Conservation (phyloP, 2,113 vertebrate genomes). For the Mixornis gularis region DNA sequence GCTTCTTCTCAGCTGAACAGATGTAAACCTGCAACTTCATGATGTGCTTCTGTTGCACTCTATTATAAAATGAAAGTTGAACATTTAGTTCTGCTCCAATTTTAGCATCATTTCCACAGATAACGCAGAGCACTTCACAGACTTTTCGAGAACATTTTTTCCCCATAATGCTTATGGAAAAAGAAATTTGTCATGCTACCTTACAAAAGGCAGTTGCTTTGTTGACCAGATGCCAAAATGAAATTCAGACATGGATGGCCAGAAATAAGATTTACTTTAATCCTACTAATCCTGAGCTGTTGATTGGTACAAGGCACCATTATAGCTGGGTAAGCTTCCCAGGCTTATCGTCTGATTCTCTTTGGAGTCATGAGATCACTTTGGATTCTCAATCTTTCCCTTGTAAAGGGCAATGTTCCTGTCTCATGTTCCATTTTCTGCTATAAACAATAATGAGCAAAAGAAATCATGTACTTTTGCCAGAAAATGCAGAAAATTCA, state of each 20-base stretch:
- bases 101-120: not conserved
- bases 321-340: slow-evolving; percentile 41
- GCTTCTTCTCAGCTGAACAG: not conserved
- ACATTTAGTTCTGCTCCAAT: not conserved
- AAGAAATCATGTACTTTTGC: not conserved
- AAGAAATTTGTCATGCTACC: slow-evolving; percentile 30
- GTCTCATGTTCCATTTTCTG: not conserved
- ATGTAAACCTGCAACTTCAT: not conserved
- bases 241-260: slow-evolving; percentile 54
- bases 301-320: slow-evolving; percentile 58
- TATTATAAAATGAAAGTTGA: not conserved
- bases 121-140: not conserved
- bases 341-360: slow-evolving; percentile 33
- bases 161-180: not conserved
- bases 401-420: not conserved
- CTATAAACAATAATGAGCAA: not conserved
- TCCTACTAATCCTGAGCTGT: slow-evolving; percentile 56
- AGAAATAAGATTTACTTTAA: slow-evolving; percentile 63
- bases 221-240: slow-evolving; percentile 43
- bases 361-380: slow-evolving; percentile 36
- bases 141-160: not conserved
- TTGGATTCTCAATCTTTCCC: not conserved
- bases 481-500: not conserved
- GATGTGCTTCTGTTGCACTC: not conserved
- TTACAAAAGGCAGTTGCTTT: not conserved